Evolutionary conservation across 2,113 vertebrate species (phyloP).

Genomic region (Perognathus longimembris): DNA sequence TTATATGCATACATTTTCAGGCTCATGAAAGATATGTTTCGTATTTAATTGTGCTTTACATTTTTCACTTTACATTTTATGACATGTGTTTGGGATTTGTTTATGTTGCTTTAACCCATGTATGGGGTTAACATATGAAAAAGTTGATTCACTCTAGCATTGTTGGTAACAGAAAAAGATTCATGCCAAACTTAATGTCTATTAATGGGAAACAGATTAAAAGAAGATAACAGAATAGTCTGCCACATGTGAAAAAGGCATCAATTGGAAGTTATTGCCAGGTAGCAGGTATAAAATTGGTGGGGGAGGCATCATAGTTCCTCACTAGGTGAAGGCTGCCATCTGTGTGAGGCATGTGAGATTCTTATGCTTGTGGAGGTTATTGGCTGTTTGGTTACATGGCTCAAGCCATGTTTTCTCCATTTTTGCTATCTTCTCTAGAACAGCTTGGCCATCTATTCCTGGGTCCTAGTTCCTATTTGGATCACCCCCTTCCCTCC

Average conservation of each 20-base stretch:
- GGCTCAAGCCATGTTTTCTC: background rate
- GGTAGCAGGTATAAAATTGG: background rate
- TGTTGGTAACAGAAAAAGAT: background rate
- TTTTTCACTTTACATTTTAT: background rate
- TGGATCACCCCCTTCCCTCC: background rate
- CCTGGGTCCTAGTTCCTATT: background rate
- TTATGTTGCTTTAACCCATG: background rate
- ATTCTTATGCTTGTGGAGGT: background rate
- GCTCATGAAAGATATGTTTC: background rate
- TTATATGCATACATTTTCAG: background rate
- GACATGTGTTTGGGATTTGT: background rate
- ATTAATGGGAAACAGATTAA: background rate
- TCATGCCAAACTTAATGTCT: background rate
- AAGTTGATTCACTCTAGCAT: background rate
- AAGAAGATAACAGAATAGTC: background rate
- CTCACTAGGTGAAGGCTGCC: background rate
- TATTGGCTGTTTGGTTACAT: too few species aligned
- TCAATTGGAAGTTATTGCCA: background rate
- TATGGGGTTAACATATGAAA: background rate
- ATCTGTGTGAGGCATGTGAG: too few species aligned
- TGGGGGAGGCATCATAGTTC: background rate
- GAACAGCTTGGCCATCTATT: background rate
- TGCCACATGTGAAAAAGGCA: background rate
- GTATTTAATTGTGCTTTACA: slow-evolving; percentile 1
- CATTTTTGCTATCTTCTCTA: background rate